Percentiles rank a stretch among this genome's conserved stretches.
Evolutionary conservation across 2,888 invertebrate genomes (phyloP).

Genomic region (Odontocerum albicorne): DNA sequence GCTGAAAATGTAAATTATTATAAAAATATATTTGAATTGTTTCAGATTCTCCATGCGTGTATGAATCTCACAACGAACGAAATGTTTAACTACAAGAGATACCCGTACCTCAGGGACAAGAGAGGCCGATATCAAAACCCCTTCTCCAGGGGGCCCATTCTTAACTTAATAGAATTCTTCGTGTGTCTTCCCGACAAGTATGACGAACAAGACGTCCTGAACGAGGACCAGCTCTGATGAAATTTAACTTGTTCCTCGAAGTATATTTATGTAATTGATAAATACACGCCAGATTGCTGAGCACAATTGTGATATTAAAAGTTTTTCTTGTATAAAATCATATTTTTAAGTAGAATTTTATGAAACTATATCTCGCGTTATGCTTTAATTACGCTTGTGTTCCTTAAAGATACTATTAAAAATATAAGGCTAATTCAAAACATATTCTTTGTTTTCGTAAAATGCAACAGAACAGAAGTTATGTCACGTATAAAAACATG

Average conservation of each 20-base stretch:
- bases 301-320: slow-evolving; percentile 18
- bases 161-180: slow-evolving; percentile 89
- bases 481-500: no score
- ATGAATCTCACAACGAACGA: slow-evolving; percentile 95
- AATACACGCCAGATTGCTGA: neutral
- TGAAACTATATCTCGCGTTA: no score
- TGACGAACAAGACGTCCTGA: slow-evolving; percentile 71
- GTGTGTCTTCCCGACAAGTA: slow-evolving; percentile 80
- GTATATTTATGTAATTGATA: neutral
- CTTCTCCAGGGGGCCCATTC: slow-evolving; percentile 84
- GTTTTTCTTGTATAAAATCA: neutral
- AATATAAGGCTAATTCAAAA: no score
- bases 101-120: slow-evolving; percentile 86
- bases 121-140: slow-evolving; percentile 89
- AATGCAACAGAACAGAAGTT: no score
- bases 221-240: slow-evolving; percentile 61
- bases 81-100: slow-evolving; percentile 91
- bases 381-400: no score
- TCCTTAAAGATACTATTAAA: no score
- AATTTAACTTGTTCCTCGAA: neutral
- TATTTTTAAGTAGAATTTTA: no score
- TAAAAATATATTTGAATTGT: no score
- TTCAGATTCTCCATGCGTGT: slow-evolving; percentile 84
- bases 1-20: no score
- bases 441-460: no score